A percentile compares a stretch with the other conserved stretches of the same genome.
These are phyloP conservation scores for Ischnus inquisitorius DNA, from an alignment of 2,888 invertebrate species.

Conservation along the genomic window DNA sequence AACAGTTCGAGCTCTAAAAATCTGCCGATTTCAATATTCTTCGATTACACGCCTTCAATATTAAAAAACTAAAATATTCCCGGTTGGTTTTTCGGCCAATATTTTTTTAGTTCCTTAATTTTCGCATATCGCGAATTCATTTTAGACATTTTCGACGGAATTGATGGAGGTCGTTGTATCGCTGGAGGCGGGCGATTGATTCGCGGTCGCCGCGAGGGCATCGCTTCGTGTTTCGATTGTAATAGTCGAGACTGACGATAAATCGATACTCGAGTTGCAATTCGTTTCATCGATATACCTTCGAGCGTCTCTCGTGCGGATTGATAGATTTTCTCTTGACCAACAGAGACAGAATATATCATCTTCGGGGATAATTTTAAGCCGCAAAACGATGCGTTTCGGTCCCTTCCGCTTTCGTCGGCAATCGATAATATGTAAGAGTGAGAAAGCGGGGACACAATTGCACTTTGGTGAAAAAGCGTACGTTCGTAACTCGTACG, in stretches of 20 bases:
- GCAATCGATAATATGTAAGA: slow-evolving; percentile 40
- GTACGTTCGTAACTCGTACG: slow-evolving; percentile 1
- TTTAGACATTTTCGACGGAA: no score
- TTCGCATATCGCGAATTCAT: no score
- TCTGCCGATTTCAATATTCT: no score
- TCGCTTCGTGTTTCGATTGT: slow-evolving; percentile 54
- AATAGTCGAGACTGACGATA: slow-evolving; percentile 25
- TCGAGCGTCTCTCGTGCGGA: no score
- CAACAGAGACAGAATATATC: background rate
- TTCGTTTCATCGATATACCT: slow-evolving; percentile 1
- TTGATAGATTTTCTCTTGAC: no score
- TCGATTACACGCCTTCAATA: no score
- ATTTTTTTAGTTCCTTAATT: no score
- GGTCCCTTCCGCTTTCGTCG: background rate
- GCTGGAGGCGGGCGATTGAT: slow-evolving; percentile 1
- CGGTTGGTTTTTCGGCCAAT: no score
- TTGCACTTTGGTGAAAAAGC: background rate
- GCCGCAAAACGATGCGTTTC: slow-evolving; percentile 22
- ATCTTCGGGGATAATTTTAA: background rate
- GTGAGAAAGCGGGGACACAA: slow-evolving; percentile 11
- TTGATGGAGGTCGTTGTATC: background rate
- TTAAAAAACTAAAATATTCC: no score
- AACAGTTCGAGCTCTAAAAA: no score
- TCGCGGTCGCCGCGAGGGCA: background rate
- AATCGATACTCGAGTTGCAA: no score